Evolutionary conservation across 1,140 invertebrate genomes (phyloP).

Genomic region (Zaprionus kolodkinae): DNA sequence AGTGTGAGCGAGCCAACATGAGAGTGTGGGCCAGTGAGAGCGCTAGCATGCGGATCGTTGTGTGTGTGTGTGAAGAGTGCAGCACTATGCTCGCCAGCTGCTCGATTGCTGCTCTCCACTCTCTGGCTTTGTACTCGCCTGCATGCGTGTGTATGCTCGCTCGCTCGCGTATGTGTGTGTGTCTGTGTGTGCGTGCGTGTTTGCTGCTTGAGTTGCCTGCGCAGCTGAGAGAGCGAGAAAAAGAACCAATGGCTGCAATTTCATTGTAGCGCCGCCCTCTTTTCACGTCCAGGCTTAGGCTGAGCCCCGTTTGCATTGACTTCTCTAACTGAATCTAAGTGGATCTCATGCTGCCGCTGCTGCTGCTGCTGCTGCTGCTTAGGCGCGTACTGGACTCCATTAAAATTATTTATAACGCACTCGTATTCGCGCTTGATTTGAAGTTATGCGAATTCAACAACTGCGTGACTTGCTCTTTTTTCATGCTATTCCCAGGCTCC

Average conservation of each 20-base stretch:
- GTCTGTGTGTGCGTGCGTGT: constrained; percentile 3
- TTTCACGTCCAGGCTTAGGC: constrained; percentile 6
- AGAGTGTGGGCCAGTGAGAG: constrained; percentile 16
- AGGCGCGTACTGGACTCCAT: constrained; percentile 28
- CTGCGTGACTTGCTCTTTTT: constrained; percentile 21
- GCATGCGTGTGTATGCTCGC: background rate
- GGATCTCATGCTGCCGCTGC: constrained; percentile 21
- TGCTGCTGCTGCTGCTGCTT: background rate
- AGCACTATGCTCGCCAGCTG: background rate
- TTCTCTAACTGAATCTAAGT: constrained; percentile 35
- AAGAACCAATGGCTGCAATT: constrained; percentile 72
- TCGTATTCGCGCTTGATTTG: constrained; percentile 58
- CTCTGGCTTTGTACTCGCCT: background rate
- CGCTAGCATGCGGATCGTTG: constrained; percentile 6
- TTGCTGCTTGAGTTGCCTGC: constrained; percentile 40
- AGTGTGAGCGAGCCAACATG: constrained; percentile 44
- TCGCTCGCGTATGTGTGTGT: no score
- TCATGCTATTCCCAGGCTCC: constrained; percentile 19
- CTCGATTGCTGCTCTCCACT: constrained; percentile 7
- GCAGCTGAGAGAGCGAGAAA: constrained; percentile 22
- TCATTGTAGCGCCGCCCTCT: constrained; percentile 59
- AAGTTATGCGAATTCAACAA: constrained; percentile 60
- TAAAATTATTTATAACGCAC: constrained; percentile 47
- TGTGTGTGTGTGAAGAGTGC: constrained; percentile 17
- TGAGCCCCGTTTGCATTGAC: background rate